Percentiles rank a stretch among this genome's conserved stretches.
Conservation (phyloP, 2,113 vertebrate genomes). For the Empidonax alnorum region DNA sequence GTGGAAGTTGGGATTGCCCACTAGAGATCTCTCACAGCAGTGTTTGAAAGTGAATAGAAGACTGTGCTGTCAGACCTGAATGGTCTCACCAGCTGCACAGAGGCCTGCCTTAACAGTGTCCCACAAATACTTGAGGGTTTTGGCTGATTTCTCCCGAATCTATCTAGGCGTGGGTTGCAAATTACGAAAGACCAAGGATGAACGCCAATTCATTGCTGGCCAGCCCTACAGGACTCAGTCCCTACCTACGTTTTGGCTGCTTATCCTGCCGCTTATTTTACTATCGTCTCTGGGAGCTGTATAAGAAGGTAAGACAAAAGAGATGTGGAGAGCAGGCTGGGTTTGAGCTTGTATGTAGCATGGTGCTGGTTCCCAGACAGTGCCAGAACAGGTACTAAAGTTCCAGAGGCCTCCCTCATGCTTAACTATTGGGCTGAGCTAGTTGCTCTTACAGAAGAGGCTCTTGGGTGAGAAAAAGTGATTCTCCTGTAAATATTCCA, state of each 20-base stretch:
- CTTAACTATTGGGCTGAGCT: not conserved
- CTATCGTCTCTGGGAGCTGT: conserved; percentile 93
- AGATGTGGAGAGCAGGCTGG: not conserved
- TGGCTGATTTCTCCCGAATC: not conserved
- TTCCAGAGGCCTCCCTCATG: not conserved
- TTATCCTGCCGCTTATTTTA: conserved; percentile 92
- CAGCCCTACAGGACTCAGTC: conserved; percentile 93
- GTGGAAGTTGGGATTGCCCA: not conserved
- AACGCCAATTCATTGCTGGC: conserved; percentile 88
- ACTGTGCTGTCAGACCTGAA: not conserved
- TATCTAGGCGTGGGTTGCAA: conserved; percentile 90
- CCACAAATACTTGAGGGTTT: not conserved
- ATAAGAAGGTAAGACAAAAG: conserved; percentile 86
- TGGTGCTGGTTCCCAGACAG: not conserved
- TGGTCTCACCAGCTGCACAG: not conserved
- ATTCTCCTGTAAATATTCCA: not conserved
- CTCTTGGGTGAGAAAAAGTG: not conserved
- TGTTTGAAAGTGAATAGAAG: not conserved
- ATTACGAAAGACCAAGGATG: conserved; percentile 88
- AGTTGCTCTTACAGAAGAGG: not conserved
- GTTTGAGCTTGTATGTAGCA: not conserved
- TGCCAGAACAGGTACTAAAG: not conserved
- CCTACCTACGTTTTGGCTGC: conserved; percentile 94
- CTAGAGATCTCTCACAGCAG: not conserved
- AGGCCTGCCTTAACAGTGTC: not conserved